Evolutionary conservation across 2,888 invertebrate species (phyloP).

Genomic region (Caenorhabditis macrosperma): DNA sequence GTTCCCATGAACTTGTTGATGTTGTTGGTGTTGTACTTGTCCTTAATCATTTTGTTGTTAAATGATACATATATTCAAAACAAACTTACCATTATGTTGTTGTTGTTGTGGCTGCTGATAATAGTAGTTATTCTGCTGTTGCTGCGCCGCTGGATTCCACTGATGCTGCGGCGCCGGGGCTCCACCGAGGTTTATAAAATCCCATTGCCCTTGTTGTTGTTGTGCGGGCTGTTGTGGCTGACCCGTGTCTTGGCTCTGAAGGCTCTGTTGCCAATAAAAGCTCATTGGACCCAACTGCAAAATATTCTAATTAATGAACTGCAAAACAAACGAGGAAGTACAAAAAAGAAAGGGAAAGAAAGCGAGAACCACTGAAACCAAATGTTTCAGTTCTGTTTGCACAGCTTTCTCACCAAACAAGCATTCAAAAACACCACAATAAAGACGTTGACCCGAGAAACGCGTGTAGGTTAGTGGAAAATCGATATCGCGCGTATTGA

Average conservation of each 20-base stretch:
- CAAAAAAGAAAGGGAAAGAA: not conserved
- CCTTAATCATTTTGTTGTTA: slow-evolving; percentile 2
- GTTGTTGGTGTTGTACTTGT: not conserved
- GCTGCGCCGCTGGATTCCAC: slow-evolving; percentile 44
- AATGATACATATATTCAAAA: not conserved
- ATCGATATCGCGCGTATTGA: slow-evolving; percentile 43
- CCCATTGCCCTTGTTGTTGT: slow-evolving; percentile 62
- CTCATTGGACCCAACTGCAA: slow-evolving; percentile 54
- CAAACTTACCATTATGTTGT: slow-evolving; percentile 20
- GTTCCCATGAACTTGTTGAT: slow-evolving; percentile 1
- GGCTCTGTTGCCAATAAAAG: slow-evolving; percentile 57
- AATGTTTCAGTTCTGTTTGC: not conserved
- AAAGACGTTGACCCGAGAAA: not conserved
- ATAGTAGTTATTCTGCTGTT: slow-evolving; percentile 18
- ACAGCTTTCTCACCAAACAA: not conserved
- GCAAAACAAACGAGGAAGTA: not conserved
- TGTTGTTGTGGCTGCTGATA: slow-evolving; percentile 26
- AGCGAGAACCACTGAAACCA: not conserved
- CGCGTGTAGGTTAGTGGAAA: not conserved
- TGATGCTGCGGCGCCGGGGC: slow-evolving; percentile 56
- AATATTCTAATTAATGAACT: not conserved
- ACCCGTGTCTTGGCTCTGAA: slow-evolving; percentile 47
- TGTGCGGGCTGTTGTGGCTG: slow-evolving; percentile 25
- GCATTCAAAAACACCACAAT: not conserved
- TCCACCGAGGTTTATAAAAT: slow-evolving; percentile 65